Evolutionary conservation across 2,888 invertebrate genomes (phyloP).

Genomic region (Eudemis profundana): DNA sequence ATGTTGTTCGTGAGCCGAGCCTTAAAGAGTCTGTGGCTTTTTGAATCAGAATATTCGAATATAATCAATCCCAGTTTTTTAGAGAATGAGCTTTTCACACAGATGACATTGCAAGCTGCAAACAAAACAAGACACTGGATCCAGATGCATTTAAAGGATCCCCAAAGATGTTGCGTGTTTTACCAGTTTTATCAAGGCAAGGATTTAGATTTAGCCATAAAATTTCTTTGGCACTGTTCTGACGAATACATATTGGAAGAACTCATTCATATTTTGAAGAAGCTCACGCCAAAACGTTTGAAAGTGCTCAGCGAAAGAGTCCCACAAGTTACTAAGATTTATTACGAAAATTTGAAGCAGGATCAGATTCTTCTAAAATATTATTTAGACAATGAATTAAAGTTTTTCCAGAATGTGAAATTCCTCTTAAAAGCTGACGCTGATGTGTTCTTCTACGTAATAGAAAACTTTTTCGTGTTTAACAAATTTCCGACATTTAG

Average conservation of each 20-base stretch:
- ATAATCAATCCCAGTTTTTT: constrained; percentile 65
- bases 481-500: constrained; percentile 49
- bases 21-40: constrained; percentile 65
- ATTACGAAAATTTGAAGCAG: constrained; percentile 56
- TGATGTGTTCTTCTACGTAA: constrained; percentile 58
- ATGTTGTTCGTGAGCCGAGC: constrained; percentile 71
- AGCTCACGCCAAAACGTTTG: constrained; percentile 58
- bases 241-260: constrained; percentile 56
- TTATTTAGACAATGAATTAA: constrained; percentile 51
- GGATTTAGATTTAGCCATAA: constrained; percentile 57
- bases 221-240: constrained; percentile 61
- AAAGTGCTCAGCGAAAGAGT: constrained; percentile 62
- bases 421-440: constrained; percentile 60
- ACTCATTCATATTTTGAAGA: constrained; percentile 53
- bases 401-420: constrained; percentile 57
- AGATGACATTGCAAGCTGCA: constrained; percentile 65
- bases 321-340: constrained; percentile 58
- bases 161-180: constrained; percentile 60
- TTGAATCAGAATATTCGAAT: constrained; percentile 54
- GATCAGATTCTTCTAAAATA: constrained; percentile 49
- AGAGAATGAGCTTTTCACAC: constrained; percentile 62
- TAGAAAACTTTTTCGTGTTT: constrained; percentile 59
- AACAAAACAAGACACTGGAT: constrained; percentile 66
- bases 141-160: constrained; percentile 55
- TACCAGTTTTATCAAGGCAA: constrained; percentile 59